Base-by-base conservation (phyloP, 2,888 invertebrate genomes). In the Cephonodes hylas region DNA sequence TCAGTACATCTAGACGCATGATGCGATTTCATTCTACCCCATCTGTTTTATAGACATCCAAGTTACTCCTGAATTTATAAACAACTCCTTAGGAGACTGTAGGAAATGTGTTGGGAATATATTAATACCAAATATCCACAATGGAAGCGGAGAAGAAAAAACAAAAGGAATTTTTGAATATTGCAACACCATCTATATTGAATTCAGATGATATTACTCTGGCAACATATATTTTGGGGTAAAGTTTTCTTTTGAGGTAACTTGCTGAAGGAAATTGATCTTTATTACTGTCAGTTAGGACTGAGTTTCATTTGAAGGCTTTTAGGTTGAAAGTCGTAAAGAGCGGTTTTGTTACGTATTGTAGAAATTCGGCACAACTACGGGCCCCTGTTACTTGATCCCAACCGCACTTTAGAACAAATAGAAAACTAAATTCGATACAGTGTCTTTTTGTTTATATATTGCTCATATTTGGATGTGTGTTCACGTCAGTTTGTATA, bases 341-440 rank as follows among this genome's bases (percentile, higher is more conserved):
- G 31, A 23, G n/a, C n/a, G 22, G n/a, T n/a, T 38, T 61, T 27
- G 31, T 7, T 18, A 13, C 15, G 31, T 53, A 53, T 53, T 64
- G 63, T 64, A 45, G 63, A 72, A 71, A 72, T 74, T 74, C 70
- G 70, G 68, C 59, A 10, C 70, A 76, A 76, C 73, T 74, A 68
- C 66, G 69, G 44, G 45, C 65, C 4, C 38, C 65, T 66, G 72
- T 66, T 64, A 74, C 60, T 73, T 72, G 72, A 75, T 77, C 70
- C 65, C 64, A 62, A 63, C 62, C 61, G 63, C 66, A 62, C 66
- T 72, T 77, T 64, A 63, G 69, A 64, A 72, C 75, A 71, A 69
- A 67, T 70, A 67, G 68, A 68, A 73, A 61, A 61, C 57, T 38
- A 44, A 44, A 34, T 23, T 38, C 45, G 38, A 34, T 38, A 46